Evolutionary conservation across 2,797 vertebrate species (phyloP), one percentile per base, ranked within the genome.

Genomic region (Atherinosoma microstoma): DNA sequence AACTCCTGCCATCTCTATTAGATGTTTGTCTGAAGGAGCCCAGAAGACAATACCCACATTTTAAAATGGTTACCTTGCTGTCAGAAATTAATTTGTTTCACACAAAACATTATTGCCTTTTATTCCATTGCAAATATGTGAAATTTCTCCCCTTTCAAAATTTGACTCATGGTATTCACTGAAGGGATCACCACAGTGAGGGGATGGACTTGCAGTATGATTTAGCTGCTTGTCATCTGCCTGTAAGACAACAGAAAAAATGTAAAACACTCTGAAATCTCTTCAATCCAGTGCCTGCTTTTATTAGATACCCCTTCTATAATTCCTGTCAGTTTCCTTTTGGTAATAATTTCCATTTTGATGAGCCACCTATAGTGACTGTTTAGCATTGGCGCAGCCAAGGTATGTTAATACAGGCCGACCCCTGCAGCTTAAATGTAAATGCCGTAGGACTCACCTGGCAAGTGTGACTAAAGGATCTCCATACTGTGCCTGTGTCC

Each of bases 341-440:
- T 84, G 79, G 85, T 91, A 82, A 91, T 88, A 85, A 93, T 92
- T 93, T 93, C 84, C 93, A 94, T 94, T 92, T 92, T 89, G 92
- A 92, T 91, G 83, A 92, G 88, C 88, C 84, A 82, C 91, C 83
- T 67, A 76, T 91, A 87, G 92, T 66, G 91, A 87, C 84, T 89
- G 69, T 91, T 89, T 91, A 89, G 90, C 88, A 83, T 76, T 70
- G 86, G 82, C 74, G 58, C 85, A 83, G 90, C 79, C 74, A 63
- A 84, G 88, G 86, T 90, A 89, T 89, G 88, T 87, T 93, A 92
- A 91, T 88, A 76, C 67, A 32, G 76, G 70, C 78, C 78, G 67
- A 88, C 91, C 88, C 92, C 91, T 75, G 87, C 67, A 68, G 91
- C 86, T 87, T 88, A 81, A 91, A 91, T 93, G 91, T 86, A 91